phyloP scores from a whole-genome alignment of 2,888 invertebrate species.

The Heliconius sara region DNA sequence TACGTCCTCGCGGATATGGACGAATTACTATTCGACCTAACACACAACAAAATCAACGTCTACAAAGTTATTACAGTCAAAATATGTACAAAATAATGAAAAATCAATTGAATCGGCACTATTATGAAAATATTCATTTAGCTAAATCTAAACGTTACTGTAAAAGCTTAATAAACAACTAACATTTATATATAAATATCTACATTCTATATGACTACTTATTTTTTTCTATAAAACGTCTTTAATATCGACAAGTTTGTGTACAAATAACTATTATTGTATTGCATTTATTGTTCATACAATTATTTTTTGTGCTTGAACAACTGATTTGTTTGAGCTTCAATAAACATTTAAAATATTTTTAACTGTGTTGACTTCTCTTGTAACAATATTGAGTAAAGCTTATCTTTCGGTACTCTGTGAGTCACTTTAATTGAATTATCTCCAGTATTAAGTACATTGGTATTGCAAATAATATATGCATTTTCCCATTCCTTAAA shows the following conservation, averaged over 20 bases:
- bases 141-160: slow-evolving; percentile 56
- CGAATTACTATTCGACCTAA: slow-evolving; percentile 43
- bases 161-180: slow-evolving; percentile 73
- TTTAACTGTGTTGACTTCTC: background rate
- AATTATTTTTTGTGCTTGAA: slow-evolving; percentile 30
- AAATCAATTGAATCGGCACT: slow-evolving; percentile 40
- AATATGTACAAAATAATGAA: slow-evolving; percentile 66
- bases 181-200: slow-evolving; percentile 79
- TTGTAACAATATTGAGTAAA: background rate
- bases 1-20: slow-evolving; percentile 37
- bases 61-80: slow-evolving; percentile 49
- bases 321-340: slow-evolving; percentile 29
- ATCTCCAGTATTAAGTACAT: slow-evolving; percentile 2
- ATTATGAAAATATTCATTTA: slow-evolving; percentile 42
- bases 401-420: background rate
- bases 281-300: slow-evolving; percentile 14
- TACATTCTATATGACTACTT: slow-evolving; percentile 77
- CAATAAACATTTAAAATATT: slow-evolving; percentile 11
- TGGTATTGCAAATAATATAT: background rate
- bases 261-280: slow-evolving; percentile 31
- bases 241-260: slow-evolving; percentile 6
- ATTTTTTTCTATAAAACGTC: slow-evolving; percentile 44
- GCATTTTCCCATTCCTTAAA: background rate
- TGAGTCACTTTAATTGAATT: background rate
- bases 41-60: slow-evolving; percentile 42